A percentile compares a stretch with the other conserved stretches of the same genome.
Conservation (phyloP, 2,113 vertebrate species). For the Lepus americanus region DNA sequence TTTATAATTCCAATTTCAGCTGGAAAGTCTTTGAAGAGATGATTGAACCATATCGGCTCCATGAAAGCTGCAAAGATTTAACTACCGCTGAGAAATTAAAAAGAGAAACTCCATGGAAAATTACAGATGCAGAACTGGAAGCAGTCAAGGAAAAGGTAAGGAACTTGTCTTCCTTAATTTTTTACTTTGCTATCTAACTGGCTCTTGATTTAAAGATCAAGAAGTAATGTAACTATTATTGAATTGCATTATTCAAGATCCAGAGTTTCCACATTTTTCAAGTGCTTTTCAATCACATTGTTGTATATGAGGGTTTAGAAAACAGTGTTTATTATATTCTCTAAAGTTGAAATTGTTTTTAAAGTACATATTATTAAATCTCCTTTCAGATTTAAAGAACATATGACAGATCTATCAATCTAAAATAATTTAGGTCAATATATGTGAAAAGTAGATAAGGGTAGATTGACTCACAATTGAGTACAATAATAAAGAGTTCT, state of each 20-base stretch:
- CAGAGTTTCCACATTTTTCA: slow-evolving; percentile 26
- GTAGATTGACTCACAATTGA: slow-evolving; percentile 12
- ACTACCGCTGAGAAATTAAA: slow-evolving; percentile 92
- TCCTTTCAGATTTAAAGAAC: slow-evolving; percentile 59
- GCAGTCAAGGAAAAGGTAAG: slow-evolving; percentile 96
- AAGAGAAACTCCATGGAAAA: slow-evolving; percentile 95
- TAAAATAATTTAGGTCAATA: slow-evolving; percentile 59
- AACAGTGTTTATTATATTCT: neutral
- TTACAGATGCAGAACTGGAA: slow-evolving; percentile 95
- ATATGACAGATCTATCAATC: neutral
- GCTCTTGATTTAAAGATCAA: slow-evolving; percentile 63
- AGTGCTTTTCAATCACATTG: slow-evolving; percentile 29
- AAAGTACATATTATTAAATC: slow-evolving; percentile 22
- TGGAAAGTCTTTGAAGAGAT: slow-evolving; percentile 96
- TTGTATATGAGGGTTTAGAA: slow-evolving; percentile 54
- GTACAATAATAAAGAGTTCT: slow-evolving; percentile 21
- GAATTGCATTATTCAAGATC: slow-evolving; percentile 50
- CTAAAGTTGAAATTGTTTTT: slow-evolving; percentile 36
- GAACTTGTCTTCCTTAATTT: slow-evolving; percentile 60
- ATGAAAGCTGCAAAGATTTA: slow-evolving; percentile 92
- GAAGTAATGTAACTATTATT: slow-evolving; percentile 37
- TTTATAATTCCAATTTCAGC: slow-evolving; percentile 89
- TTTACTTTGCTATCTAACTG: slow-evolving; percentile 70
- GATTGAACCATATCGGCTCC: slow-evolving; percentile 96
- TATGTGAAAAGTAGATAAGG: slow-evolving; percentile 26